Conservation (phyloP, 2,113 vertebrate species). For the Junco hyemalis region DNA sequence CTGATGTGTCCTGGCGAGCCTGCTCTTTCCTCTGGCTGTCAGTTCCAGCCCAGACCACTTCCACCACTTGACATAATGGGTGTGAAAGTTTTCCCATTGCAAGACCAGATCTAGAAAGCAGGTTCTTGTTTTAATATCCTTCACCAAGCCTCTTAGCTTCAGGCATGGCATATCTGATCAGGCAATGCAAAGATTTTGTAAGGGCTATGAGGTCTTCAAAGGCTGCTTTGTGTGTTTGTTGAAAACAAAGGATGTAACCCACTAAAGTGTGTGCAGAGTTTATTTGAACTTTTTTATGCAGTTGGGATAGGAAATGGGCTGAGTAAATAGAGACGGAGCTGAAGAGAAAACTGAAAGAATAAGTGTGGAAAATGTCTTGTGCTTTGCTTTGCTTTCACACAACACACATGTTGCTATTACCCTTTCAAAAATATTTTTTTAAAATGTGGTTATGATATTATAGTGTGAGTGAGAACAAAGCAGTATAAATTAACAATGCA, state of each 20-base stretch:
- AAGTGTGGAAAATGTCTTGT: not conserved
- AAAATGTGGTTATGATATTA: not conserved
- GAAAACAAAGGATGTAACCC: not conserved
- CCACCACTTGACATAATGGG: not conserved
- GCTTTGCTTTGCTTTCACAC: not conserved
- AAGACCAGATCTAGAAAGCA: not conserved
- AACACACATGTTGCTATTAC: not conserved
- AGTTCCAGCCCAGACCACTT: not conserved
- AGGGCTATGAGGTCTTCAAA: not conserved
- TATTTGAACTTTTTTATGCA: not conserved
- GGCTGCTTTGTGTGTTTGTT: not conserved
- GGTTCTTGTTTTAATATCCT: not conserved
- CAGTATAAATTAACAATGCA: not conserved
- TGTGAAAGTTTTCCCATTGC: not conserved
- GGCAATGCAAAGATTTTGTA: not conserved
- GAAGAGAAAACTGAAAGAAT: not conserved
- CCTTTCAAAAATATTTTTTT: not conserved
- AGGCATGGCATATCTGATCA: not conserved
- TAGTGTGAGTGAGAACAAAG: not conserved
- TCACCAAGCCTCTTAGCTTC: not conserved
- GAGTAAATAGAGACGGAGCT: not conserved
- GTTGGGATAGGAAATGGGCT: not conserved
- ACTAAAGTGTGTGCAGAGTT: not conserved
- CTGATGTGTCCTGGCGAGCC: not conserved
- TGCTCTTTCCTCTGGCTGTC: not conserved